These are phyloP conservation scores for Sarotherodon lohbergeri DNA, from an alignment of 2,113 vertebrate species.

Conservation along the genomic window DNA sequence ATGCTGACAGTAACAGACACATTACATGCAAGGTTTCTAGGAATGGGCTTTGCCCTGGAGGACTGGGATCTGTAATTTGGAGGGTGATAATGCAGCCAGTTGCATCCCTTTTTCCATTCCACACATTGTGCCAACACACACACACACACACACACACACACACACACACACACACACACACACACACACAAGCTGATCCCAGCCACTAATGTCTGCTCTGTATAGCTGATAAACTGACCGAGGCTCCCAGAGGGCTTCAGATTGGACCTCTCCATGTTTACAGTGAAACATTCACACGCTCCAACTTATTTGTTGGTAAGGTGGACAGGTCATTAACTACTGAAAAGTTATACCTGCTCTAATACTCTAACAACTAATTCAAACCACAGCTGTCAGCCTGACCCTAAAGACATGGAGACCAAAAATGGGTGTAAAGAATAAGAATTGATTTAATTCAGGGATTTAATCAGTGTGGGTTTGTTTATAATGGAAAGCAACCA, in stretches of 20 bases:
- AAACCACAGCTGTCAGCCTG: background rate
- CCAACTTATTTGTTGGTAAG: background rate
- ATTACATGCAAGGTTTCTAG: slow-evolving; percentile 26
- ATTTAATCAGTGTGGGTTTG: background rate
- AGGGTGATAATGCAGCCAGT: slow-evolving; percentile 42
- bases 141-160: background rate
- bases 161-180: background rate
- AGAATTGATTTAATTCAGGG: background rate
- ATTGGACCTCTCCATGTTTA: background rate
- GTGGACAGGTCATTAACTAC: background rate
- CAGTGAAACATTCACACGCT: background rate
- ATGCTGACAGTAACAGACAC: slow-evolving; percentile 7
- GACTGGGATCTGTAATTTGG: slow-evolving; percentile 28
- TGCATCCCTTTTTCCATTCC: slow-evolving; percentile 32
- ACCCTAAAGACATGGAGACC: background rate
- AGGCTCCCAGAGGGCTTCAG: background rate
- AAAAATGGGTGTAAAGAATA: background rate
- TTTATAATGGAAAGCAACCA: background rate
- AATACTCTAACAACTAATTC: background rate
- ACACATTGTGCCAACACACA: slow-evolving; percentile 1
- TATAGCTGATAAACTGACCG: slow-evolving; percentile 3
- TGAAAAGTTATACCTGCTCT: background rate
- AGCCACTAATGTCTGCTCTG: slow-evolving; percentile 18
- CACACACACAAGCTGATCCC: background rate
- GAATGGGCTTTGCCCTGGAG: slow-evolving; percentile 18